Evolutionary conservation across 2,888 invertebrate species (phyloP).

Genomic region (Gandaritis pyraliata): DNA sequence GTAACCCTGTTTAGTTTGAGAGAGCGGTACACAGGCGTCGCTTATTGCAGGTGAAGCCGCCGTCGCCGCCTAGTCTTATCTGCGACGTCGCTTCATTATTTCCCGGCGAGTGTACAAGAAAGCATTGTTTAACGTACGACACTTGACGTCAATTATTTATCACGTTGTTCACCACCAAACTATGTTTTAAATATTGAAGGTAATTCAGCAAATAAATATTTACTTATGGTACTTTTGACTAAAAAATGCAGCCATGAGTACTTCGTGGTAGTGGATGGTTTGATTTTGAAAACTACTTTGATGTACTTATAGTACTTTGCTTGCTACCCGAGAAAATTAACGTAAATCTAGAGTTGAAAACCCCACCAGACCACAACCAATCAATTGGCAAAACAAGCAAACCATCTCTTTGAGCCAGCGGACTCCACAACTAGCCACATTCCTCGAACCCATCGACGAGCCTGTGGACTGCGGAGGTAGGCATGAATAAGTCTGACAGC

Average conservation of each 20-base stretch:
- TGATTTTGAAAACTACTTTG: too few species aligned
- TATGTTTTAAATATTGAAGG: background rate
- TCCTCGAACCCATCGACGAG: background rate
- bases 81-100: conserved; percentile 16
- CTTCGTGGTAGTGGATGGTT: too few species aligned
- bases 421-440: conserved; percentile 12
- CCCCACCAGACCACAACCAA: conserved; percentile 8
- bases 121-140: conserved; percentile 5
- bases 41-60: conserved; percentile 24
- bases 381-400: conserved; percentile 20
- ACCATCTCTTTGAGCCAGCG: conserved; percentile 14
- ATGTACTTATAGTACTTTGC: too few species aligned
- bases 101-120: conserved; percentile 8
- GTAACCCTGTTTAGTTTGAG: background rate
- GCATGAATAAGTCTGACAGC: too few species aligned
- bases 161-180: background rate
- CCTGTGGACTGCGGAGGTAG: too few species aligned
- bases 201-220: too few species aligned
- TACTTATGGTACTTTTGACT: too few species aligned
- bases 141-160: conserved; percentile 10
- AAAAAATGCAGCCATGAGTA: too few species aligned
- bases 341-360: background rate
- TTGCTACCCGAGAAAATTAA: background rate
- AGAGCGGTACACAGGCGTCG: conserved; percentile 8
- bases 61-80: conserved; percentile 21